Percentiles rank a stretch among this genome's conserved stretches.
Evolutionary conservation across 2,888 invertebrate species (phyloP).

Genomic region (Sphecodes monilicornis): DNA sequence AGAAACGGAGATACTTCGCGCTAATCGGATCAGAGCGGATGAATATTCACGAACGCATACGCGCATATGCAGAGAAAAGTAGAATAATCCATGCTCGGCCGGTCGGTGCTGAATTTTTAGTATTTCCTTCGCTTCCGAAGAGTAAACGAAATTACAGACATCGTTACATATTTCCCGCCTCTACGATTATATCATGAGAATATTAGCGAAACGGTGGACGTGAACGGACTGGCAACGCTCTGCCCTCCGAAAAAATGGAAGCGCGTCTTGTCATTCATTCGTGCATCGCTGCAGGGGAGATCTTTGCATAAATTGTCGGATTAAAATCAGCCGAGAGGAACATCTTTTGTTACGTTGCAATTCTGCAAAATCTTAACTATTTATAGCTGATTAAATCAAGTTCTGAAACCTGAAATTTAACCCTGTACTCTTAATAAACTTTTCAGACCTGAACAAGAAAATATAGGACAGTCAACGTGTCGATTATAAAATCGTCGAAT

Average conservation of each 20-base stretch:
- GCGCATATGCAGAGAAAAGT: slow-evolving; percentile 38
- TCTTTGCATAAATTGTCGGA: neutral
- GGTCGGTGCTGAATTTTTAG: slow-evolving; percentile 48
- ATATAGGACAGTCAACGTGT: too few species aligned
- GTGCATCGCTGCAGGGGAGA: neutral
- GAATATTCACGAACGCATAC: slow-evolving; percentile 62
- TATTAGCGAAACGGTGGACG: neutral
- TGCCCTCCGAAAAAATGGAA: neutral
- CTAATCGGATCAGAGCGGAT: slow-evolving; percentile 61
- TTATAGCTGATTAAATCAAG: too few species aligned
- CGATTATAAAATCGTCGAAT: too few species aligned
- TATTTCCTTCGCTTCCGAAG: slow-evolving; percentile 29
- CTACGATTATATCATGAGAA: slow-evolving; percentile 6
- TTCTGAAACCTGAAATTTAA: too few species aligned
- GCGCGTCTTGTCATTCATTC: neutral
- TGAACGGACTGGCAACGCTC: neutral
- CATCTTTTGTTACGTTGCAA: neutral
- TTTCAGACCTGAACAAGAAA: too few species aligned
- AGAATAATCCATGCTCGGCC: slow-evolving; percentile 49
- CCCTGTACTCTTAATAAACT: too few species aligned
- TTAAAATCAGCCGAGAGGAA: neutral
- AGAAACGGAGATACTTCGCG: slow-evolving; percentile 56
- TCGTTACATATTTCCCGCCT: slow-evolving; percentile 31
- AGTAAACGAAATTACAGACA: slow-evolving; percentile 31
- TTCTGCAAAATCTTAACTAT: neutral